Evolutionary conservation across 2,888 invertebrate species (phyloP).

Genomic region (Hemicrepidius hirtus): DNA sequence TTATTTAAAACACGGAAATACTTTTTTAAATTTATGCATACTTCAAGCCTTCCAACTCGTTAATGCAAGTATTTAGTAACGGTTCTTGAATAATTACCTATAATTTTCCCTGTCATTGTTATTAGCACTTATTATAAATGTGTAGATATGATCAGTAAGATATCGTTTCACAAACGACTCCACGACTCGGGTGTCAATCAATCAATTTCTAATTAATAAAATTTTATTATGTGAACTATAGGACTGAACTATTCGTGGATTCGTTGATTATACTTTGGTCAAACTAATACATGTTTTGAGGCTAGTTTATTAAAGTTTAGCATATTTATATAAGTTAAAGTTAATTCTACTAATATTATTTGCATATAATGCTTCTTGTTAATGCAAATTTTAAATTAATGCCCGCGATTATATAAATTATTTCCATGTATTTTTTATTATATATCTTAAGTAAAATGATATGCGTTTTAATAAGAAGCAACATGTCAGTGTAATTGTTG

Average conservation of each 20-base stretch:
- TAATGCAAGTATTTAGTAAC: neutral
- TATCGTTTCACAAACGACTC: neutral
- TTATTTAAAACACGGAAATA: too few species aligned
- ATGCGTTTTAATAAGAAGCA: conserved; percentile 24
- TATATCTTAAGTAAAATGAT: conserved; percentile 8
- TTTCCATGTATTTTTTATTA: neutral
- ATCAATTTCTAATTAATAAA: conserved; percentile 11
- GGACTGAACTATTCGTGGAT: too few species aligned
- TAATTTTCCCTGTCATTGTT: conserved; percentile 15
- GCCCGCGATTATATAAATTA: conserved; percentile 5
- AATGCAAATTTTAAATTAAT: conserved; percentile 29
- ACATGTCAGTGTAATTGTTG: conserved; percentile 23
- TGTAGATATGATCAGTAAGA: neutral
- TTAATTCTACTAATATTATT: neutral
- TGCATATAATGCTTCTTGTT: neutral
- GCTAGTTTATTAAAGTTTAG: too few species aligned
- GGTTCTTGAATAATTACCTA: conserved; percentile 7
- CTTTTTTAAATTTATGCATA: too few species aligned
- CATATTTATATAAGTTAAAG: too few species aligned
- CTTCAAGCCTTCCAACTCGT: too few species aligned
- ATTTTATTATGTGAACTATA: too few species aligned
- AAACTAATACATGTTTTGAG: too few species aligned
- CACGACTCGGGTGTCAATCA: conserved; percentile 9
- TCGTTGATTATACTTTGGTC: too few species aligned
- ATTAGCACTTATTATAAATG: neutral